phyloP scores from a whole-genome alignment of 2,113 vertebrate species.

The Phylloscopus trochilus region DNA sequence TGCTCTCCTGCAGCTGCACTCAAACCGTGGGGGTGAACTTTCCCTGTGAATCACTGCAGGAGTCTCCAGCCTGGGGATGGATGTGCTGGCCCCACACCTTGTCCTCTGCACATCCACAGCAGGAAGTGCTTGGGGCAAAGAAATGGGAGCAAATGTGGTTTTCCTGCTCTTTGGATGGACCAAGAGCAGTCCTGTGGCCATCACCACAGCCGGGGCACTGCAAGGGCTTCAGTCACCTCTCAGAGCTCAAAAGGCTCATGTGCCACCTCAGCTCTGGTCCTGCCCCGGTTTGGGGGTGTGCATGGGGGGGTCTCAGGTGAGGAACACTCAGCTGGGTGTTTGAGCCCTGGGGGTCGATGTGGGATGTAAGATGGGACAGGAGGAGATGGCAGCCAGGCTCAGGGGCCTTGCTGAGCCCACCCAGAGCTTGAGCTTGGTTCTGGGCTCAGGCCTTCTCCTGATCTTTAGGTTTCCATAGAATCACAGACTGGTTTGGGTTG shows the following conservation, averaged over 20 bases:
- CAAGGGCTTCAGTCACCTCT: background rate
- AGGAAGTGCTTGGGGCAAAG: fast-evolving
- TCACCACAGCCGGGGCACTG: fast-evolving
- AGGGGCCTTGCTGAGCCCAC: background rate
- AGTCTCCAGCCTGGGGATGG: background rate
- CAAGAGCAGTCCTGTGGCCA: background rate
- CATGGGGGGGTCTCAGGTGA: background rate
- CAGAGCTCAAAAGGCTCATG: background rate
- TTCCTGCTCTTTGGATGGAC: background rate
- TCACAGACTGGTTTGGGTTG: background rate
- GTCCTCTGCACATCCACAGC: background rate
- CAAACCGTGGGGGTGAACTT: background rate
- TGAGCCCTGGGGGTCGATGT: background rate
- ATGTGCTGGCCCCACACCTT: fast-evolving
- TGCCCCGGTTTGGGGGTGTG: background rate
- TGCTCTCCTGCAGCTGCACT: background rate
- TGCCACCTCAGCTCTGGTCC: fast-evolving
- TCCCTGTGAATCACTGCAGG: background rate
- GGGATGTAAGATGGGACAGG: background rate
- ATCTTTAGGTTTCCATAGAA: background rate
- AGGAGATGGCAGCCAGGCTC: background rate
- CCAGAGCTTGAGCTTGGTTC: background rate
- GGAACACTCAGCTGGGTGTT: background rate
- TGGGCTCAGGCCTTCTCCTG: background rate
- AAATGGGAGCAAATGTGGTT: background rate